Conservation (phyloP, 2,888 invertebrate genomes). For the Pemphredon lugubris region DNA sequence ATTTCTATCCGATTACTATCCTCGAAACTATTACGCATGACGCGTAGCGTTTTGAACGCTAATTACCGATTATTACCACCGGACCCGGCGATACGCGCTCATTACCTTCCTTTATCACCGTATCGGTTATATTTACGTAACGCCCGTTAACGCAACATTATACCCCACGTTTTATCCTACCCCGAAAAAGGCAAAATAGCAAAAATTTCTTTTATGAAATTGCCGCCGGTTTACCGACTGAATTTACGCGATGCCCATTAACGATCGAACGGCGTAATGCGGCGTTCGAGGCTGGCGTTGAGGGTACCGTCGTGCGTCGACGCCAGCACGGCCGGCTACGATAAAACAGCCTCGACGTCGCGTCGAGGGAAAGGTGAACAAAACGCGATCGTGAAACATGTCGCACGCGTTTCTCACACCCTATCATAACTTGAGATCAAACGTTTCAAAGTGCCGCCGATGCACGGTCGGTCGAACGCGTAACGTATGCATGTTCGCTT, state of each 20-base stretch:
- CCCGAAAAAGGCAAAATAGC: neutral
- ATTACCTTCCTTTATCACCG: conserved; percentile 25
- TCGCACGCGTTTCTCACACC: conserved; percentile 62
- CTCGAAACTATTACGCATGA: conserved; percentile 28
- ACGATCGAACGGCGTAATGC: conserved; percentile 23
- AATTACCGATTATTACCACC: conserved; percentile 44
- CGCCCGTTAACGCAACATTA: neutral
- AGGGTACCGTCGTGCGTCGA: conserved; percentile 24
- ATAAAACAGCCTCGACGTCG: conserved; percentile 47
- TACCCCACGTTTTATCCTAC: neutral
- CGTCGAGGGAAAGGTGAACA: conserved; percentile 37
- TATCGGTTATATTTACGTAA: neutral
- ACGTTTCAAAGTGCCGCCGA: conserved; percentile 46
- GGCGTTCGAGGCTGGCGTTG: conserved; percentile 30
- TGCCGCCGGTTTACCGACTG: conserved; percentile 5
- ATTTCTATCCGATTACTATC: conserved; percentile 17
- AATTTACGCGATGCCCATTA: conserved; percentile 39
- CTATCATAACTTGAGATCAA: conserved; percentile 58
- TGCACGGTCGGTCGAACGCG: conserved; percentile 43
- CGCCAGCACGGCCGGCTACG: conserved; percentile 34
- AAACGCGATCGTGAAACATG: conserved; percentile 60
- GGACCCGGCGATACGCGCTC: conserved; percentile 14
- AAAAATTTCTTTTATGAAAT: neutral
- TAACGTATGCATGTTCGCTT: conserved; percentile 60
- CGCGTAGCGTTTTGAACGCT: conserved; percentile 24